Conservation (phyloP, 2,797 vertebrate species). For the Enteromius anoplus region DNA sequence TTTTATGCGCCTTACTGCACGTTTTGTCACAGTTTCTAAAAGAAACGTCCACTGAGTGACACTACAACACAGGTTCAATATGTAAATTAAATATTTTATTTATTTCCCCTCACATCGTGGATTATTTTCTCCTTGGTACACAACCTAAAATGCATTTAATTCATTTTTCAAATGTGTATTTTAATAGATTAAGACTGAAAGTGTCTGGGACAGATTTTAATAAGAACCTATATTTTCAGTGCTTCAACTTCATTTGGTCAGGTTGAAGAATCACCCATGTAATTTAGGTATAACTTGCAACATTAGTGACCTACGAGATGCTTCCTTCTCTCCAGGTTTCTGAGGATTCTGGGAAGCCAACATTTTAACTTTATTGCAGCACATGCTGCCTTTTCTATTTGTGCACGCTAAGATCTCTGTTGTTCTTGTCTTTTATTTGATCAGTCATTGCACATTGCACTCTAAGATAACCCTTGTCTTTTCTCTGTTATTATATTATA, state of each 20-base stretch:
- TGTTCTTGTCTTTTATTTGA: too few species aligned
- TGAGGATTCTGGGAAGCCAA: neutral
- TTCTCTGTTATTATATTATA: too few species aligned
- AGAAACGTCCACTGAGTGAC: too few species aligned
- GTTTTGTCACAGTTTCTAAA: too few species aligned
- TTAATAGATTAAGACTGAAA: neutral
- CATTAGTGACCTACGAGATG: neutral
- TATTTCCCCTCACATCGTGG: neutral
- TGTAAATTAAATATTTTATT: neutral
- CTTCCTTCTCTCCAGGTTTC: neutral
- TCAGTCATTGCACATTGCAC: too few species aligned
- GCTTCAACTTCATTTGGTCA: neutral
- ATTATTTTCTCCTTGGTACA: neutral
- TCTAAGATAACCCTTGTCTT: neutral
- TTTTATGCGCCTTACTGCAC: too few species aligned
- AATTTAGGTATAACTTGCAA: neutral
- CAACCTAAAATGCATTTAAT: neutral
- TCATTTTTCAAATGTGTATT: neutral
- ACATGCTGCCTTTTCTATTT: too few species aligned
- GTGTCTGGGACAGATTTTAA: neutral
- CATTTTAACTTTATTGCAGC: neutral
- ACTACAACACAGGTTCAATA: too few species aligned
- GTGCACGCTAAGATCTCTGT: too few species aligned
- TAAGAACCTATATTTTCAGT: neutral
- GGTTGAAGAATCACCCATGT: neutral